Conservation (phyloP, 2,113 vertebrate species). For the Xiphias gladius region DNA sequence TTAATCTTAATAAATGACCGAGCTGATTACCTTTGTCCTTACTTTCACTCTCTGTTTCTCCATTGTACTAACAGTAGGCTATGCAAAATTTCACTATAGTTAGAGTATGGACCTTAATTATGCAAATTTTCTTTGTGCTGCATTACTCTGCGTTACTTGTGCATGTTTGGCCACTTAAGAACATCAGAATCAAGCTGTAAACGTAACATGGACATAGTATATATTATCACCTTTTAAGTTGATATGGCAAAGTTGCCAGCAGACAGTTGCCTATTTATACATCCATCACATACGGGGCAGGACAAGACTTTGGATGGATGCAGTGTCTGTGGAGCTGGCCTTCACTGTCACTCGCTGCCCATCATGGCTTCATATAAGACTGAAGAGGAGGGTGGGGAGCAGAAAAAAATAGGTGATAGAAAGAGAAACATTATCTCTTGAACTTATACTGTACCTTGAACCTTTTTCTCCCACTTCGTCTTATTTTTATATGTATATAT, state of each 20-base stretch:
- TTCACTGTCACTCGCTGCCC: constrained; percentile 19
- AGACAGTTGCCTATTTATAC: background rate
- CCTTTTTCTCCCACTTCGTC: background rate
- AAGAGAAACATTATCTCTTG: constrained; percentile 7
- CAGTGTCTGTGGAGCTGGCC: constrained; percentile 11
- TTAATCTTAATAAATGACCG: background rate
- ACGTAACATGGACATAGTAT: background rate
- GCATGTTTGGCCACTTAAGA: background rate
- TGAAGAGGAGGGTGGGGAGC: background rate
- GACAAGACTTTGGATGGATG: constrained; percentile 38
- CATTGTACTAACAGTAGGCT: background rate
- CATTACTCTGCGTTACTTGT: background rate
- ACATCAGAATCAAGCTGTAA: background rate
- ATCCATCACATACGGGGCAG: background rate
- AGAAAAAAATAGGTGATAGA: background rate
- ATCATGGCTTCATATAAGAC: background rate
- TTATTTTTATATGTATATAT: background rate
- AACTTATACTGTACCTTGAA: background rate
- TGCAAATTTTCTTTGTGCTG: background rate
- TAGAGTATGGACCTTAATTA: background rate
- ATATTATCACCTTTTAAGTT: background rate
- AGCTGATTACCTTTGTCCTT: background rate
- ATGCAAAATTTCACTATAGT: background rate
- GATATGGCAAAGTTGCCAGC: background rate
- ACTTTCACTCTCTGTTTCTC: background rate